phyloP scores from a whole-genome alignment of 2,113 vertebrate genomes.

The Chloropsis hardwickii region DNA sequence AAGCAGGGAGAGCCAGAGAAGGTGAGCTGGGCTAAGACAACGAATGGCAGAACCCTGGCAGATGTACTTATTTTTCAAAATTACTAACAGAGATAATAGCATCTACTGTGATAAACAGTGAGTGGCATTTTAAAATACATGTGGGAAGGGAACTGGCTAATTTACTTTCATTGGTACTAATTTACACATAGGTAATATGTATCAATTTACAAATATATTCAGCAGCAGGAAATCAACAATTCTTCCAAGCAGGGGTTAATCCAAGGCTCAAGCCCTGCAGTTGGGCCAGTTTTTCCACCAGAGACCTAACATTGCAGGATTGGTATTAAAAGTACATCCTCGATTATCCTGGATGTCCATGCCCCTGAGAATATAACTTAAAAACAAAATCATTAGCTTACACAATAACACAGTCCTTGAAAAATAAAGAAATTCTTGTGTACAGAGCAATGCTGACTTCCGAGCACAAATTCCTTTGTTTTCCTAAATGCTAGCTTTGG shows the following conservation, averaged over 20 bases:
- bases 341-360: not conserved
- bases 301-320: not conserved
- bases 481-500: slow-evolving; percentile 28
- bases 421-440: not conserved
- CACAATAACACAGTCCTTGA: not conserved
- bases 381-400: slow-evolving; percentile 51
- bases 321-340: not conserved
- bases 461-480: slow-evolving; percentile 50
- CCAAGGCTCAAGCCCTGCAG: not conserved
- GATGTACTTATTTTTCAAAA: not conserved
- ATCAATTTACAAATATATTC: not conserved
- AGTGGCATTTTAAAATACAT: not conserved
- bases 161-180: slow-evolving; percentile 7
- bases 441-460: slow-evolving; percentile 10
- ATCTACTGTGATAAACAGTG: not conserved
- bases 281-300: not conserved
- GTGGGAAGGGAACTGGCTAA: not conserved
- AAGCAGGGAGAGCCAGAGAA: not conserved
- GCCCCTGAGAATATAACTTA: slow-evolving; percentile 23
- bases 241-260: slow-evolving; percentile 18
- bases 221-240: not conserved
- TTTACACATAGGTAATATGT: not conserved
- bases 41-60: not conserved
- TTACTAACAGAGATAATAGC: not conserved
- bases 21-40: not conserved